phyloP scores from a whole-genome alignment of 2,113 vertebrate species.

The Tenrec ecaudatus region DNA sequence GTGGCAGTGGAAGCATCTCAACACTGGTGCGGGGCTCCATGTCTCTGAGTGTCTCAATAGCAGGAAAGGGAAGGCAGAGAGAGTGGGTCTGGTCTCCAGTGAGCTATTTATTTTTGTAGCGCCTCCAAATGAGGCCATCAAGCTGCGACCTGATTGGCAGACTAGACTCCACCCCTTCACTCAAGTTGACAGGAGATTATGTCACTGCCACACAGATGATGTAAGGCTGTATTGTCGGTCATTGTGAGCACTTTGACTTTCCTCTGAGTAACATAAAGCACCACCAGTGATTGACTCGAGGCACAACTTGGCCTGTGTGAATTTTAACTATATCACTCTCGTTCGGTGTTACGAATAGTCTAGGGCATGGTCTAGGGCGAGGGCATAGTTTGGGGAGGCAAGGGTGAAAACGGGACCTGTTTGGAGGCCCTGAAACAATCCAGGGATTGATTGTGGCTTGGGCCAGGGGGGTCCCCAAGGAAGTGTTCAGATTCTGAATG shows the following conservation, averaged over 20 bases:
- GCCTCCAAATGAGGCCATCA: no score
- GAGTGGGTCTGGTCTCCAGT: no score
- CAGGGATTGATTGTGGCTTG: not conserved
- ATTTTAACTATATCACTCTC: constrained; percentile 14
- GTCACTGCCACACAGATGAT: not conserved
- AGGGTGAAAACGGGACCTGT: not conserved
- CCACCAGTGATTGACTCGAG: not conserved
- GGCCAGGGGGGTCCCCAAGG: not conserved
- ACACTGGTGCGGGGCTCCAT: no score
- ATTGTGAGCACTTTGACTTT: constrained; percentile 14
- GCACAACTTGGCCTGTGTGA: not conserved
- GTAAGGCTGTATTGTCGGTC: not conserved
- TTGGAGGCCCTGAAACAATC: not conserved
- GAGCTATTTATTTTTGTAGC: no score
- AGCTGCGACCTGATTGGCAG: no score
- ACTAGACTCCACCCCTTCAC: no score
- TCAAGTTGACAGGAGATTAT: no score
- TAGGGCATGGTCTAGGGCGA: no score
- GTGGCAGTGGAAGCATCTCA: no score
- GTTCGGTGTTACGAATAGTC: no score
- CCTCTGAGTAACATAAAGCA: not conserved
- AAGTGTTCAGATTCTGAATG: not conserved
- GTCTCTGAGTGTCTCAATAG: no score
- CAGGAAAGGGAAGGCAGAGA: no score
- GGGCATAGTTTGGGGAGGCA: not conserved